Base-by-base conservation (phyloP, 2,888 invertebrate genomes). In the Rosalia funebris region DNA sequence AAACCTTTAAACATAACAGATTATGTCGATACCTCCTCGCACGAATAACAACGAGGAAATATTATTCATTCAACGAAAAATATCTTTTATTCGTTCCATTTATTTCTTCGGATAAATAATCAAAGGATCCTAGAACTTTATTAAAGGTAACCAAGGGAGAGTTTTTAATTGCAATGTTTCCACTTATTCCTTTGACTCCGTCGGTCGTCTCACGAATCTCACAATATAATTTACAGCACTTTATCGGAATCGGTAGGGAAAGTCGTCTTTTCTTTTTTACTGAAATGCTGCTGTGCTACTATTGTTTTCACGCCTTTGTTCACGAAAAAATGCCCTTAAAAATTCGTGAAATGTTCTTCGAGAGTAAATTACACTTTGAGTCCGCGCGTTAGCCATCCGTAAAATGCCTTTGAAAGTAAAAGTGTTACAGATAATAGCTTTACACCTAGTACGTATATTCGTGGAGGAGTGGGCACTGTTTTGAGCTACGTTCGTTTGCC, bases 161-260 rank as follows among this genome's bases (percentile, higher is more conserved):
- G 50, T 39, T 39, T 39, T 50, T 50, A 50, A 50, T 50, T 50
- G 39, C 20, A 39, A 50, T 25, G 39, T 39, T 50, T 50, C 50
- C 50, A 19, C 36, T 48, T 34, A 20, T 25, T 20, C 31, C 50
- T 50, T 50, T 55, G 58, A 62, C 34, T 62, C 58, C 48, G 48
- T 25, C 15, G 44, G 53, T 25, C 42, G 42, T 55, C 42, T 60
- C 45, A 54, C 63, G 47, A 63, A 60, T 63, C 63, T 60, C 31
- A 31, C n/a, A 39, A 54, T 57, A 63, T 63, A 50, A 50, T 63
- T 63, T 60, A 60, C 60, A 39, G 45, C 58, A 55, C 54, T 58
- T 63, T 47, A 45, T 19, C 15, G 34, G 32, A 46, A 53, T 60
- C 55, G 39, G 14, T 39, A 45, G 31, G 36, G 16, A 45, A 37